A percentile compares a stretch with the other conserved stretches of the same genome.
Evolutionary conservation across 2,797 vertebrate species (phyloP).

Genomic region (Eulemur rubriventer): DNA sequence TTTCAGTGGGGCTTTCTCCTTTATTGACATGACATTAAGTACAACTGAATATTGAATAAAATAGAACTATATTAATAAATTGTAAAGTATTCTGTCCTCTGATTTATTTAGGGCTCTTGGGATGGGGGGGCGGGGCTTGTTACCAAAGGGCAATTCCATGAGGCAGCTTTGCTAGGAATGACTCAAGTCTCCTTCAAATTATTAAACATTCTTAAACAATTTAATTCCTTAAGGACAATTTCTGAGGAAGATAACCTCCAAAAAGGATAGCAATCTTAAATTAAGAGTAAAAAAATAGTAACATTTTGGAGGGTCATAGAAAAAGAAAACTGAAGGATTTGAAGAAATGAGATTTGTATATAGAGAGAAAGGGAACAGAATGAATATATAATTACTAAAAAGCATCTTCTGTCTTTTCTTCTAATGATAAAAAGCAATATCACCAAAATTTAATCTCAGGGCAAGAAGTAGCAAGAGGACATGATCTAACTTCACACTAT

Average conservation of each 20-base stretch:
- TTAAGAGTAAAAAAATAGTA: background rate
- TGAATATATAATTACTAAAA: background rate
- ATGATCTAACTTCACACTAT: background rate
- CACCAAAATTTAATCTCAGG: background rate
- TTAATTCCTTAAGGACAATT: background rate
- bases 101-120: background rate
- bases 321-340: background rate
- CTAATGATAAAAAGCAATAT: background rate
- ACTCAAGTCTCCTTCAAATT: background rate
- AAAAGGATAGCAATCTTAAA: background rate
- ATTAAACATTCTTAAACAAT: background rate
- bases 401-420: background rate
- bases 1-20: background rate
- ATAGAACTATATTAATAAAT: background rate
- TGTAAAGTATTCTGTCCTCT: background rate
- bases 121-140: background rate
- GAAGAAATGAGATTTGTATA: conserved; percentile 2
- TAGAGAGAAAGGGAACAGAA: background rate
- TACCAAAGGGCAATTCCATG: background rate
- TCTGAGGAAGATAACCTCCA: background rate
- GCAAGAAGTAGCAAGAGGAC: background rate
- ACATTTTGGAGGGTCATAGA: background rate
- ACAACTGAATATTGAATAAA: background rate
- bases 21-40: background rate
- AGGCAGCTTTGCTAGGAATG: background rate